Base-by-base conservation (phyloP, 2,888 invertebrate species). In the Zhengitettix transpicula region DNA sequence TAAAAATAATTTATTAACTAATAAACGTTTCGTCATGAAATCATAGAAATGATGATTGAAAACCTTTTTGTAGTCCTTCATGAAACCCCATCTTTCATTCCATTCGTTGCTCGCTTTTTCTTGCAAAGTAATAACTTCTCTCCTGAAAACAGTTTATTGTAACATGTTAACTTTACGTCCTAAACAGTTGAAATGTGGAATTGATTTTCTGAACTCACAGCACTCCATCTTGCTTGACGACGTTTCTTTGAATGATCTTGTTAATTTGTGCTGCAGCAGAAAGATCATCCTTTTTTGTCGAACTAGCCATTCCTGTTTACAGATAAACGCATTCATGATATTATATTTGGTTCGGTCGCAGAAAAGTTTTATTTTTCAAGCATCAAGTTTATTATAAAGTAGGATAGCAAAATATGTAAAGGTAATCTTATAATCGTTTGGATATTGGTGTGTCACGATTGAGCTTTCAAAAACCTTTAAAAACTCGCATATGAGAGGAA, bases 51-150 rank as follows among this genome's bases (percentile, higher is more conserved):
- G 7, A 28, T 28, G 28, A 28, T 2, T 61, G 51, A 44, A 52
- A 62, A 60, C 71, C 67, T 70, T 67, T 16, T 69, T 64, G 58
- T 69, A 69, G 60, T 71, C 67, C 53, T 68, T 67, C 64, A 69
- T 65, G 62, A 71, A 72, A 16, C 69, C 68, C 73, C 73, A 73
- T 65, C 70, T 72, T 15, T 58, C 57, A 10, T 66, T 62, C 70
- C 71, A 73, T 12, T 66, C 65, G 53, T 63, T 66, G 16, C 68
- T 65, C 0, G 72, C 68, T 60, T 66, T 64, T 17, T 70, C 67
- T 65, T 73, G 71, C 17, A 69, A 62, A 16, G 60, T 55, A 44
- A 70, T 69, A 65, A 70, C 68, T 52, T 71, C 70, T 65, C 71
- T 72, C 56, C 73, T 73, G 65, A 57, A 67, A 65, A 11, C 55